Conservation (phyloP, 2,888 invertebrate species). For the Lasioglossum morio region DNA sequence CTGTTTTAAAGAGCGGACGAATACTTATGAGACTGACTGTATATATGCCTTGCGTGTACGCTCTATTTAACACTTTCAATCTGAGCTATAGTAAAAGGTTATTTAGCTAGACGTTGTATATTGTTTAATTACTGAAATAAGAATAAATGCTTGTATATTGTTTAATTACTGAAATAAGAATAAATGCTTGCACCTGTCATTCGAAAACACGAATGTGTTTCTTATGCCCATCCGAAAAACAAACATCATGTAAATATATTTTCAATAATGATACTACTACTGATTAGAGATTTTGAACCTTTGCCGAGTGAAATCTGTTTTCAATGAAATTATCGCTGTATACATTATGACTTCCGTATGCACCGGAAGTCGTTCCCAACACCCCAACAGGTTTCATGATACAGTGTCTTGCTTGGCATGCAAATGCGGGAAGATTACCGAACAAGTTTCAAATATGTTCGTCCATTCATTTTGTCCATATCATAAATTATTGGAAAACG, state of each 20-base stretch:
- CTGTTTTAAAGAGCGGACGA: too few relatives aligned
- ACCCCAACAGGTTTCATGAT: slow-evolving; percentile 19
- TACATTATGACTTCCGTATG: background rate
- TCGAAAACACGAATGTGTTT: background rate
- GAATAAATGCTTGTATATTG: background rate
- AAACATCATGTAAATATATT: background rate
- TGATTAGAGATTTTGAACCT: background rate
- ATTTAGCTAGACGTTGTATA: background rate
- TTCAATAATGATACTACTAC: background rate
- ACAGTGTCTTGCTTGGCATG: slow-evolving; percentile 9
- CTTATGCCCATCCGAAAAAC: background rate
- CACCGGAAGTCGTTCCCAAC: background rate
- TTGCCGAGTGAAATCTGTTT: background rate
- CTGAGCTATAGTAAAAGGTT: background rate
- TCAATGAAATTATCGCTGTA: background rate
- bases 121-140: background rate
- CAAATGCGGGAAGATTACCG: background rate
- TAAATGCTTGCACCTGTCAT: background rate
- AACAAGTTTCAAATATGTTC: background rate
- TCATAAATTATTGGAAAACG: background rate
- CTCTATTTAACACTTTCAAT: background rate
- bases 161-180: background rate
- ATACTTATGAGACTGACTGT: too few relatives aligned
- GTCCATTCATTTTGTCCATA: background rate
- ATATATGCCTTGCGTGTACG: background rate